phyloP scores from a whole-genome alignment of 2,113 vertebrate species.

The Emydura subglobosa region DNA sequence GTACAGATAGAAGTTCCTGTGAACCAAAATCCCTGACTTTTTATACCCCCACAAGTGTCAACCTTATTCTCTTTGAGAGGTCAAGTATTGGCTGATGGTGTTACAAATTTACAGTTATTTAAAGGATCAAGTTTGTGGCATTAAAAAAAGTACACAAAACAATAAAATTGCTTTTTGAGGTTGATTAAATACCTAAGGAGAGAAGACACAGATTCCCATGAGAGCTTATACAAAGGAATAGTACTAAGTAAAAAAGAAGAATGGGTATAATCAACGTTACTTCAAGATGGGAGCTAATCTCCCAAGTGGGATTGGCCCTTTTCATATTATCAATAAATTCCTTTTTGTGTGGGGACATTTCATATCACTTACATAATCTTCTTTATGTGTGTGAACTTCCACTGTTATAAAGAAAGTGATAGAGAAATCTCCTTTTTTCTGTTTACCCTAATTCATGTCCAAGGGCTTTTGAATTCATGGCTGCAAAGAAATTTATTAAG shows the following conservation, averaged over 20 bases:
- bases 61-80: background rate
- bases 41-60: background rate
- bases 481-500: background rate
- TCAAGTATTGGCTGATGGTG: background rate
- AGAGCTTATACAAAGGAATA: background rate
- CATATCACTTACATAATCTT: conserved; percentile 13
- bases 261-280: conserved; percentile 25
- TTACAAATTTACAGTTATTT: background rate
- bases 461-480: background rate
- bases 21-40: background rate
- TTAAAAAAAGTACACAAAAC: conserved; percentile 28
- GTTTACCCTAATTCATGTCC: background rate
- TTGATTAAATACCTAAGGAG: conserved; percentile 27
- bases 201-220: conserved; percentile 1
- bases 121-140: background rate
- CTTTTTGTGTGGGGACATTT: conserved; percentile 22
- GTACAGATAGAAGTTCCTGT: background rate
- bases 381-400: conserved; percentile 15
- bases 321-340: conserved; percentile 10
- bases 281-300: conserved; percentile 51
- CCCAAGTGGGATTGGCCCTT: background rate
- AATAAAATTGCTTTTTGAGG: conserved; percentile 32
- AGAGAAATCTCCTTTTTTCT: background rate
- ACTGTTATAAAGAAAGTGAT: background rate
- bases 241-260: conserved; percentile 6